These are phyloP conservation scores for Heloderma charlesbogerti DNA, from an alignment of 2,113 vertebrate genomes.

Conservation along the genomic window DNA sequence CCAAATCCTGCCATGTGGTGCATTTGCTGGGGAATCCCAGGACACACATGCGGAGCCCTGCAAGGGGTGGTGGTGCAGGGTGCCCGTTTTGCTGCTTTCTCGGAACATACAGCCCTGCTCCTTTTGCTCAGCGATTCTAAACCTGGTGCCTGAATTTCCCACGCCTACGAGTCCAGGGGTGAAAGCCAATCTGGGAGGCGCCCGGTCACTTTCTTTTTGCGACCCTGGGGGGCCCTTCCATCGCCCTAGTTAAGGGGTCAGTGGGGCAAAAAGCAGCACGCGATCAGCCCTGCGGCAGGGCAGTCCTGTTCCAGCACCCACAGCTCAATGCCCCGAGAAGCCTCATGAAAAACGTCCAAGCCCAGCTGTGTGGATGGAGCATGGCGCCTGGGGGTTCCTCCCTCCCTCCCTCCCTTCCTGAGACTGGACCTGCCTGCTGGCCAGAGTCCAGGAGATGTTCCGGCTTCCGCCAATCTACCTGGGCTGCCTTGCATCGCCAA, in stretches of 20 bases:
- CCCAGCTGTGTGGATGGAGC: not conserved
- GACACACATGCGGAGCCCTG: not conserved
- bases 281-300: no score
- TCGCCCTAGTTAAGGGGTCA: no score
- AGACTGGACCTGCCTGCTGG: not conserved
- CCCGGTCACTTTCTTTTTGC: not conserved
- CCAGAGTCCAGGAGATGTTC: slow-evolving; percentile 50
- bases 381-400: no score
- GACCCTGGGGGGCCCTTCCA: no score
- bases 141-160: not conserved
- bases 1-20: not conserved
- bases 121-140: not conserved
- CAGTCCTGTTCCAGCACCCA: no score
- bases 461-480: slow-evolving; percentile 64
- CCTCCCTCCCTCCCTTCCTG: not conserved
- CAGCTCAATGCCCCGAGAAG: no score
- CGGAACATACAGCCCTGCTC: not conserved
- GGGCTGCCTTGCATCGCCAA: slow-evolving; percentile 15
- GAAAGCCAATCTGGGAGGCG: no score
- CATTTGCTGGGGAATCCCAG: not conserved
- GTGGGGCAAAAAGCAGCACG: no score
- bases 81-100: not conserved
- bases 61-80: not conserved
- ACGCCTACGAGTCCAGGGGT: no score
- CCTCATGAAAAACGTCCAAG: no score